Percentiles rank a stretch among this genome's conserved stretches.
phyloP scores from a whole-genome alignment of 2,113 vertebrate genomes.

The Poeciliopsis occidentalis region DNA sequence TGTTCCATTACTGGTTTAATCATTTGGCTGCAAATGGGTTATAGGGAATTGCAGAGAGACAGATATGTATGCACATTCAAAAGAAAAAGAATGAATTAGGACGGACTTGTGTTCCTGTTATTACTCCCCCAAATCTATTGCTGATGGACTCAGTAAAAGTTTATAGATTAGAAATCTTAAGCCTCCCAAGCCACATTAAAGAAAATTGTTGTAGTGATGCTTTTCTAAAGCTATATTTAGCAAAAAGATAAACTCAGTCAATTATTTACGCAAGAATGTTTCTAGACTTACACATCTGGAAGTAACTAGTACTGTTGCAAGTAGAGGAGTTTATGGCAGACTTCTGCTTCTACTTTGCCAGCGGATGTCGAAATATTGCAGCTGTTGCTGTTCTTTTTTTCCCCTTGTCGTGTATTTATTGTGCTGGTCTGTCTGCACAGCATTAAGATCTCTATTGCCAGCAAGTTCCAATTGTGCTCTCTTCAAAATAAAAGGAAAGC shows the following conservation, averaged over 20 bases:
- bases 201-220: not conserved
- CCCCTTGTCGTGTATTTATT: not conserved
- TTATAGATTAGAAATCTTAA: not conserved
- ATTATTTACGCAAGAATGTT: not conserved
- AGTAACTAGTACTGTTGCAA: not conserved
- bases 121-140: not conserved
- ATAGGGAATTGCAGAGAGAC: slow-evolving; percentile 33
- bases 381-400: not conserved
- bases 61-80: not conserved
- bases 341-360: not conserved
- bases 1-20: slow-evolving; percentile 43
- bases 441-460: not conserved
- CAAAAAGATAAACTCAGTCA: not conserved
- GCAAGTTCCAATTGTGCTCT: not conserved
- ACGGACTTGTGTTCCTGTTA: not conserved
- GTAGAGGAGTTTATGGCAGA: not conserved
- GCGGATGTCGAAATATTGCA: not conserved
- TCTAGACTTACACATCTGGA: not conserved
- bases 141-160: not conserved
- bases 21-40: slow-evolving; percentile 47
- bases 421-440: not conserved
- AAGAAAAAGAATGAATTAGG: not conserved
- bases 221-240: not conserved
- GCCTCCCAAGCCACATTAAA: not conserved
- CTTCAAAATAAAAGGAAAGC: not conserved